Evolutionary conservation across 2,797 vertebrate genomes (phyloP).

Genomic region (Argentina silus): DNA sequence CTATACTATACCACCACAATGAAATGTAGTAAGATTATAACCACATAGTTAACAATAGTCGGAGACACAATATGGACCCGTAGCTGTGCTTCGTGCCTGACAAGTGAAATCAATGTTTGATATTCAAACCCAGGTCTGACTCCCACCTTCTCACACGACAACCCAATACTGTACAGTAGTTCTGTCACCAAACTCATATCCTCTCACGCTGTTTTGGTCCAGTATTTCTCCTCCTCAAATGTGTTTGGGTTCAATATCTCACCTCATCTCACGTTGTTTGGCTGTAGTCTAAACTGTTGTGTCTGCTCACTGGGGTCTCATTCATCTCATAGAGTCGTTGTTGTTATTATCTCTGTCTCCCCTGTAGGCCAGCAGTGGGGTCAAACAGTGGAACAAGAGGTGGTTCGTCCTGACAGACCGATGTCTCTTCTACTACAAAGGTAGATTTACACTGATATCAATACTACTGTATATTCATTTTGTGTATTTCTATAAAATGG

Average conservation of each 20-base stretch:
- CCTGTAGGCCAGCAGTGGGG: constrained; percentile 89
- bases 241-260: neutral
- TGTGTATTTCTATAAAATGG: neutral
- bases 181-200: too few relatives aligned
- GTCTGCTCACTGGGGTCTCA: neutral
- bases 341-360: neutral
- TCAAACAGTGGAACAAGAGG: constrained; percentile 96
- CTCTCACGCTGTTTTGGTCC: neutral
- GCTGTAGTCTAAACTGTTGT: neutral
- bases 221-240: neutral
- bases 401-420: constrained; percentile 95
- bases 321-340: neutral
- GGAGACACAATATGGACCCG: too few relatives aligned
- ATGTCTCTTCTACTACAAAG: constrained; percentile 97
- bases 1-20: neutral
- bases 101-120: too few relatives aligned
- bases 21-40: neutral
- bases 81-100: too few relatives aligned
- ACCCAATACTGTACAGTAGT: too few relatives aligned
- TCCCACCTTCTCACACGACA: too few relatives aligned
- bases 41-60: too few relatives aligned
- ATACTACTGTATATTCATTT: constrained; percentile 7
- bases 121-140: too few relatives aligned
- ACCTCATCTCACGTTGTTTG: neutral
- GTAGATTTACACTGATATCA: constrained; percentile 64